Evolutionary conservation across 2,113 vertebrate species (phyloP), one percentile per base, ranked within the genome.

Genomic region (Pollachius pollachius): DNA sequence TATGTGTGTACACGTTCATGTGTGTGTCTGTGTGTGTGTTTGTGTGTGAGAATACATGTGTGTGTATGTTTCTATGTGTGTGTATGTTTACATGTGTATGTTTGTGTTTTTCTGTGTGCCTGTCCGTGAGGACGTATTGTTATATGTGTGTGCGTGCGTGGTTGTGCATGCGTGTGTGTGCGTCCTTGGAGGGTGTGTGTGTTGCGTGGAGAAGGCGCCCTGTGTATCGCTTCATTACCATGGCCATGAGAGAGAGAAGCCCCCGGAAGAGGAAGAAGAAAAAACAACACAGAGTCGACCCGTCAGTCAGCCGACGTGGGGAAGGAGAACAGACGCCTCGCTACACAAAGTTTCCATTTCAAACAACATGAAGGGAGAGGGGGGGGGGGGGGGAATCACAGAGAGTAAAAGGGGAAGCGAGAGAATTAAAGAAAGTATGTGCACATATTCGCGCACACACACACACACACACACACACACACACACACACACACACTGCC

Each of bases 221-320:
- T 77, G 79, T 78, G 85, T 82, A 80, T 81, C 78, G 56, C 81
- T 82, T 85, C 84, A 90, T 88, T 83, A 87, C 79, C 81, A 85
- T 82, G 74, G 84, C 85, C 85, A 61, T 63, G 77, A 80, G 83
- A 75, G 13, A 68, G 73, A 70, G 72, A 16, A 57, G 54, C 3
- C 15, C 15, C 9, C 15, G 7, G 17, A 7, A 57, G 54, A 57
- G 5, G 17, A 16, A 57, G 7, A 57, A 4, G 15, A 4, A 56
- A 4, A 4, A 4, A 56, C 37, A 41, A 48, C 41, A 48, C 41
- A 48, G 2, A 48, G 41, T 48, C 41, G 2, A 11, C 7, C 6
- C 4, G 12, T 48, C 41, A 48, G 41, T 48, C 41, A 48, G 41
- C 9, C 5, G 7, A 48, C 12, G 41, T 48, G 41, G 3, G 41